Percentiles rank a stretch among this genome's conserved stretches.
Conservation (phyloP, 2,888 invertebrate species). For the Serrognathus titanus region DNA sequence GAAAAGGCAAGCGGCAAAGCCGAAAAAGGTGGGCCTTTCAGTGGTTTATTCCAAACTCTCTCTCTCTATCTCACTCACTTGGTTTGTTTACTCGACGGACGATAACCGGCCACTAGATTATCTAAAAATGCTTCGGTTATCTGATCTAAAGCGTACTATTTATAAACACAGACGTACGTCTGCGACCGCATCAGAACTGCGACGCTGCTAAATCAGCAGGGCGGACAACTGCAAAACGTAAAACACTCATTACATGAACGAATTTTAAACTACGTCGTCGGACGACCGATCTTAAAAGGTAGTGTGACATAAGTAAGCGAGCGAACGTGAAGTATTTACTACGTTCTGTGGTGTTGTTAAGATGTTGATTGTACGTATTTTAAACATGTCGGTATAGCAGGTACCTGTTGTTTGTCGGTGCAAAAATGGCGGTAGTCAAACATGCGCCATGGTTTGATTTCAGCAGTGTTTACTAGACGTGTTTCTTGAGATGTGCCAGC, state of each 20-base stretch:
- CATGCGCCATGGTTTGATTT: conserved; percentile 48
- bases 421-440: conserved; percentile 46
- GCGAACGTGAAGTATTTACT: background rate
- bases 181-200: too few species aligned
- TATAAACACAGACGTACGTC: too few species aligned
- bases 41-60: background rate
- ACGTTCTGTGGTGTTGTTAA: background rate
- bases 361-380: conserved; percentile 4
- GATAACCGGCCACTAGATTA: too few species aligned
- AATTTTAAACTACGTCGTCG: too few species aligned
- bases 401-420: conserved; percentile 25
- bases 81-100: too few species aligned
- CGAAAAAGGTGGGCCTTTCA: conserved; percentile 44
- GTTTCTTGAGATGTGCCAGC: conserved; percentile 45
- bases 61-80: too few species aligned
- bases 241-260: too few species aligned
- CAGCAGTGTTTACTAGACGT: conserved; percentile 54
- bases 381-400: conserved; percentile 31
- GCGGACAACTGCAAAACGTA: too few species aligned
- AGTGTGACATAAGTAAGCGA: background rate
- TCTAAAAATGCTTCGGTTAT: too few species aligned
- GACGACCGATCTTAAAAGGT: background rate
- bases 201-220: too few species aligned
- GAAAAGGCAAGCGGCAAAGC: conserved; percentile 45
- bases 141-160: too few species aligned